Percentiles rank a stretch among this genome's conserved stretches.
Evolutionary conservation across 2,797 vertebrate species (phyloP).

Genomic region (Setipinna tenuifilis): DNA sequence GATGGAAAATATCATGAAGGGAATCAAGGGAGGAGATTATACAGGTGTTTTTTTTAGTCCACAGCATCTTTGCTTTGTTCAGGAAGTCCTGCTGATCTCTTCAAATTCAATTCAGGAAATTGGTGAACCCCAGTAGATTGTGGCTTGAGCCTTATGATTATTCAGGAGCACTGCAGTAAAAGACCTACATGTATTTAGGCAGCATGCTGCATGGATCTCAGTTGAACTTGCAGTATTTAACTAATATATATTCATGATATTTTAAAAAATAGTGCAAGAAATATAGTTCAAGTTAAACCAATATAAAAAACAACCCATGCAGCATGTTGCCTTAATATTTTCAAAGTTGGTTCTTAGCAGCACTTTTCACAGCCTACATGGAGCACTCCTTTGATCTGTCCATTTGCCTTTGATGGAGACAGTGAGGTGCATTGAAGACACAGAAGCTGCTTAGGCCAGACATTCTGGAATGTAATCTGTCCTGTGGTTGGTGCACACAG

Average conservation of each 20-base stretch:
- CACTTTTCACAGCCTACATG: background rate
- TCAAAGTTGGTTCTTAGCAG: too few relatives aligned
- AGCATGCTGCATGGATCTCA: too few relatives aligned
- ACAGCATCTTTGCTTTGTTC: background rate
- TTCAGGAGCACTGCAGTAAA: background rate
- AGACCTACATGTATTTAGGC: too few relatives aligned
- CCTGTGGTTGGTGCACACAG: background rate
- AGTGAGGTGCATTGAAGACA: background rate
- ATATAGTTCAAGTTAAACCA: too few relatives aligned
- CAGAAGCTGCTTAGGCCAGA: background rate
- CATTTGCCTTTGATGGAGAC: slow-evolving; percentile 5
- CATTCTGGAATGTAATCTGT: background rate
- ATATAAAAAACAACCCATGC: too few relatives aligned
- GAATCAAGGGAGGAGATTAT: background rate
- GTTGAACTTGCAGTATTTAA: too few relatives aligned
- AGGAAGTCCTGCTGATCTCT: background rate
- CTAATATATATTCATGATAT: too few relatives aligned
- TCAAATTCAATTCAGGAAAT: background rate
- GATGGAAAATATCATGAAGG: background rate
- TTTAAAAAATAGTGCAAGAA: too few relatives aligned
- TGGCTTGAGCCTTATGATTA: background rate
- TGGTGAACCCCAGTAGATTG: background rate
- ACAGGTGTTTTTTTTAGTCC: background rate
- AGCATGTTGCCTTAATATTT: too few relatives aligned
- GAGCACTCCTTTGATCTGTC: slow-evolving; percentile 11